Evolutionary conservation across 2,888 invertebrate species (phyloP), one percentile per base, ranked within the genome.

Genomic region (Cetonia aurata): DNA sequence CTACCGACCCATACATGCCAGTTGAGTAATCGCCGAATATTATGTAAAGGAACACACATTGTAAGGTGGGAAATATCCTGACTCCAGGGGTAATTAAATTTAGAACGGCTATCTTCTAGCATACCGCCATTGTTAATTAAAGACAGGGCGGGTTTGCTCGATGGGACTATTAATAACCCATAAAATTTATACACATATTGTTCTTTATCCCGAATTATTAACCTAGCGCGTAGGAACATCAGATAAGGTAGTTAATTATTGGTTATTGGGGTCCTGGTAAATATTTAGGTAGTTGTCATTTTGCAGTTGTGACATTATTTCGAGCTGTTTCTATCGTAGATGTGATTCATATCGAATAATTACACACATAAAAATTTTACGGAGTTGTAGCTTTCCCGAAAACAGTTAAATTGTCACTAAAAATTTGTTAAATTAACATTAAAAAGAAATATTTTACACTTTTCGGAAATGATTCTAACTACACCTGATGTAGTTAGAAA

Each of bases 41-140:
- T 48, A 62, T 62, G 62, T 31, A 50, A 50, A 50, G 44, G 62
- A 67, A 44, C 56, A 25, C 25, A 37, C 53, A 67, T 48, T 44
- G 67, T 70, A 65, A 48, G 46, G 66, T 44, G 56, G 56, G 55
- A 44, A 56, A 66, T 48, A 62, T 44, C 66, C 65, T 56, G 56
- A 66, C 48, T 56, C 65, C 70, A 46, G 19, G 56, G 59, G 66
- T 70, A 70, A 70, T 70, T 70, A 65, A 70, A 70, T 70, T 66
- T 70, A 41, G 70, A 66, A 33, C 44, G 55, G 50, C 55, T 66
- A 70, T 65, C 75, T 77, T 76, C 75, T 75, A 77, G 75, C 70
- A 75, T 74, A 75, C 71, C 76, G 77, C 75, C 75, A 76, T 77
- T 77, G 77, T 76, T 77, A 77, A 78, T 77, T 77, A 77, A 76